Conservation (phyloP, 2,797 vertebrate species). For the Dryobates pubescens region DNA sequence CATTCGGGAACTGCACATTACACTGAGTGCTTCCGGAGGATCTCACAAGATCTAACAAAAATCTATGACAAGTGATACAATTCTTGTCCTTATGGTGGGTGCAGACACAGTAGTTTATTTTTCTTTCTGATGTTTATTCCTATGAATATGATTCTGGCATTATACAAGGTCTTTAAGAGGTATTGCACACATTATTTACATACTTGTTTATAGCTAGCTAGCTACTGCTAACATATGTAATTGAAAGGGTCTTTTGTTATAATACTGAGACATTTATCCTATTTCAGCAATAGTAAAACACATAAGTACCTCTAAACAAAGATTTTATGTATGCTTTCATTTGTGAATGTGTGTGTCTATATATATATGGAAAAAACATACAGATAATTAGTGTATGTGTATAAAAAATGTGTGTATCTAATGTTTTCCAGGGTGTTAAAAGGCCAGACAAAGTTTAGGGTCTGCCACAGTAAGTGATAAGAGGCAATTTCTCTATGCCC, state of each 20-base stretch:
- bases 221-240: not conserved
- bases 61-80: not conserved
- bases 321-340: not conserved
- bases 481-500: not conserved
- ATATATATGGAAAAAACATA: not conserved
- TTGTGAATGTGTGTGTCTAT: not conserved
- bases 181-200: not conserved
- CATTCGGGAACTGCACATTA: not conserved
- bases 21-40: not conserved
- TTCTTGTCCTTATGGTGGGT: not conserved
- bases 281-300: not conserved
- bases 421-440: not conserved
- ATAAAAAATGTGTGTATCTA: no score
- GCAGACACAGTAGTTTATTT: not conserved
- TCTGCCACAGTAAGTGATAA: not conserved
- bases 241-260: not conserved
- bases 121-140: not conserved
- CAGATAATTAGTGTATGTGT: not conserved
- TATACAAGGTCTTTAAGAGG: not conserved
- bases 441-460: not conserved
- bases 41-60: not conserved
- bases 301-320: not conserved
- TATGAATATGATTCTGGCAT: not conserved
- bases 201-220: not conserved
- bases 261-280: not conserved